Base-by-base conservation (phyloP, 1,140 invertebrate species). In the Danaus plexippus region DNA sequence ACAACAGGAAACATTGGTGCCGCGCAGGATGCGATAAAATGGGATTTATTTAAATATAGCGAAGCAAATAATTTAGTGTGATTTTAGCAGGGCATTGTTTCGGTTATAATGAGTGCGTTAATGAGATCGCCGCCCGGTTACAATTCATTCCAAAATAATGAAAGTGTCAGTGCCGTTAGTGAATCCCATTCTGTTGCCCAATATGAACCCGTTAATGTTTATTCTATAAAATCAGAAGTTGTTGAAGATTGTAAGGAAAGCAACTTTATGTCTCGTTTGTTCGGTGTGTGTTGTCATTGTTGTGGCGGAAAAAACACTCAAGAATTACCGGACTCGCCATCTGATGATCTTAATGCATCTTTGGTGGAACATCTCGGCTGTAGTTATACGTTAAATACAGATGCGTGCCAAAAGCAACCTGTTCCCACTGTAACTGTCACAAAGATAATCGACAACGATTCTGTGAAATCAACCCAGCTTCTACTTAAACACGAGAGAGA, bases 1-100 rank as follows among this genome's bases (percentile, higher is more conserved):
- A 61, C 61, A 72, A 76, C 81, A 81, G 81, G 81, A 85, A 85
- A 81, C 72, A 70, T 67, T 61, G 67, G 32, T 67, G 64, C 57
- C 59, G 54, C 40, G 64, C 70, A 74, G 77, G 75, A 84, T 68
- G 75, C 59, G 76, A 85, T 82, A 77, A 80, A 69, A 73, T 61
- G 59, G 73, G 71, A 80, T 80, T 84, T 80, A 56, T 68, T 66
- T 50, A 67, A 49, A 57, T 70, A 64, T 69, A 67, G 59, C 64
- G 73, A 9, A 41, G 43, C 44, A 43, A 52, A 69, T 67, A 41
- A 61, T 45, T 59, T 54, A 54, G 50, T 50, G 49, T 49, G 11
- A 46, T 52, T 13, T 11, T 32, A 32, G 22, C 22, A 32, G 22
- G 7, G 22, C 22, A 32, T 54, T 60, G 59, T 47, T 54, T 42